These are phyloP conservation scores for Augiades crinisus DNA, from an alignment of 2,888 invertebrate genomes.

Conservation along the genomic window DNA sequence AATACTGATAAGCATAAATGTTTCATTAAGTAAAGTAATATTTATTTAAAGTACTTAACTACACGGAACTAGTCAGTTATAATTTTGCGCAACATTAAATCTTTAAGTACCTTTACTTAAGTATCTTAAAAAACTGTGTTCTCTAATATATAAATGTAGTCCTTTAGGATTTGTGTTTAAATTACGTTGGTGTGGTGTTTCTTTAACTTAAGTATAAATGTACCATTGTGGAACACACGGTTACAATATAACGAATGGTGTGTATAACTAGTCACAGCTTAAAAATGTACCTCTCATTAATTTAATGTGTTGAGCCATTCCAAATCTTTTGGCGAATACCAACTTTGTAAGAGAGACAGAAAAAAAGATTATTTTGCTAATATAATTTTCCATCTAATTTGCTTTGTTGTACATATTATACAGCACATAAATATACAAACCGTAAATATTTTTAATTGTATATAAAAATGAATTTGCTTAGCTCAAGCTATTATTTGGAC, in stretches of 20 bases:
- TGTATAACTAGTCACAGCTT: constrained; percentile 74
- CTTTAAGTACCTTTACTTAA: constrained; percentile 66
- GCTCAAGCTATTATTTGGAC: background rate
- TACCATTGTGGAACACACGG: constrained; percentile 49
- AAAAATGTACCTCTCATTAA: constrained; percentile 55
- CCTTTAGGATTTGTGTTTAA: constrained; percentile 68
- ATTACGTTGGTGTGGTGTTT: constrained; percentile 80
- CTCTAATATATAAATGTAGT: constrained; percentile 76
- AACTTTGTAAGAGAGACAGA: constrained; percentile 1
- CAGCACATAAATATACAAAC: background rate
- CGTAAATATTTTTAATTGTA: background rate
- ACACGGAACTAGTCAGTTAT: constrained; percentile 81
- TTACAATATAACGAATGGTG: constrained; percentile 61
- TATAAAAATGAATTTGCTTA: background rate
- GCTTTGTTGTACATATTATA: constrained; percentile 2
- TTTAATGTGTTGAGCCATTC: constrained; percentile 24
- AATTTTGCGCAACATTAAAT: constrained; percentile 80
- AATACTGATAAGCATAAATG: constrained; percentile 75
- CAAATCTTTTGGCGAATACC: constrained; percentile 17
- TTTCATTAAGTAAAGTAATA: constrained; percentile 71
- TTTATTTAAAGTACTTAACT: constrained; percentile 81
- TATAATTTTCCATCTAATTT: background rate
- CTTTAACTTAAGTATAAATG: constrained; percentile 62
- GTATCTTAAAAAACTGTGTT: constrained; percentile 75
- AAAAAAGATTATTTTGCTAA: constrained; percentile 5